Evolutionary conservation across 2,113 vertebrate species (phyloP).

Genomic region (Laterallus jamaicensis): DNA sequence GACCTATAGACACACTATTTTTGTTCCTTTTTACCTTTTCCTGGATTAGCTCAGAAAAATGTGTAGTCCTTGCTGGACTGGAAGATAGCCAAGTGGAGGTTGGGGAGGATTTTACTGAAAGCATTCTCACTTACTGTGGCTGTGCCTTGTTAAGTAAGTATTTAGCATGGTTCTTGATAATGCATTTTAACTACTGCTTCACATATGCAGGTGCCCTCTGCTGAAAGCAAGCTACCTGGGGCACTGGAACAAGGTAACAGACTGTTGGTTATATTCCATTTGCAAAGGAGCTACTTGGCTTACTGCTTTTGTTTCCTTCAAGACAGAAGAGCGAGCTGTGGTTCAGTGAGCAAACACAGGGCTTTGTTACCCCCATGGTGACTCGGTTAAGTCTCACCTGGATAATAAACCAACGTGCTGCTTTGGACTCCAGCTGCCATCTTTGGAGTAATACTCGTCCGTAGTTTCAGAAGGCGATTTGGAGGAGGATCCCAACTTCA

Average conservation of each 20-base stretch:
- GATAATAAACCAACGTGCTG: neutral
- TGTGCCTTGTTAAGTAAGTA: neutral
- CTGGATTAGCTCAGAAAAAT: neutral
- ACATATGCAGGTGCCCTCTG: neutral
- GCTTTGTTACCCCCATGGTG: fast-evolving
- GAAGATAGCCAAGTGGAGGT: neutral
- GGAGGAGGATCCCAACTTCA: neutral
- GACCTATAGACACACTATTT: neutral
- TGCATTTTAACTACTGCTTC: neutral
- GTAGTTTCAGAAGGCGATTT: neutral
- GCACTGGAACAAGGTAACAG: neutral
- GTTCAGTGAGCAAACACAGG: neutral
- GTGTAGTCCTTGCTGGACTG: neutral
- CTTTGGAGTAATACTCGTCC: neutral
- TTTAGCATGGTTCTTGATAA: neutral
- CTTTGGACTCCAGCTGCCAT: neutral
- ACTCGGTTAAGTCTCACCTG: neutral
- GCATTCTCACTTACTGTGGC: neutral
- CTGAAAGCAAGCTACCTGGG: neutral
- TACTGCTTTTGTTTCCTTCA: neutral
- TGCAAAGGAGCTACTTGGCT: neutral
- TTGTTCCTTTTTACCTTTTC: slow-evolving; percentile 8
- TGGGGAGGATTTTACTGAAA: neutral
- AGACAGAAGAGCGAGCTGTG: neutral
- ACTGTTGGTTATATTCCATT: neutral